Base-by-base conservation (phyloP, 2,888 invertebrate species). In the Aquatica leii region DNA sequence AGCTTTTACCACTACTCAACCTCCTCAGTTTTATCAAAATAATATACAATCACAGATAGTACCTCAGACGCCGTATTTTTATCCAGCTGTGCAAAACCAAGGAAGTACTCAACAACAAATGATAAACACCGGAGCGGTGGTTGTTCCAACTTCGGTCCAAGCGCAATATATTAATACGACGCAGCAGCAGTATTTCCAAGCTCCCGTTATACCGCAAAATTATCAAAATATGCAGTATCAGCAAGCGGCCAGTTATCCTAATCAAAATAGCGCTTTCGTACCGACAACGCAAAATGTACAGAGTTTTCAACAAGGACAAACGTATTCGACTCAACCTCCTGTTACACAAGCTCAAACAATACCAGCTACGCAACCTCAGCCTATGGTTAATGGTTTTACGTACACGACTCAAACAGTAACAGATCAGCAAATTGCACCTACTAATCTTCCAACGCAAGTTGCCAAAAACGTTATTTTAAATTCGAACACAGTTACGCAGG, bases 261-360 rank as follows among this genome's bases (percentile, higher is more conserved):
- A 79, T 60, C 79, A 77, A 64, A 75, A 73, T 62, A 80, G 81
- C 66, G 81, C 81, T 1, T 82, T 82, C 68, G 80, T 81, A 9
- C 78, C 81, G 14, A 80, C 81, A 15, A 77, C 78, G n/a, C 80
- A 80, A 68, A 74, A 73, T 11, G 72, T 79, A 24, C 70, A 72
- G 46, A 66, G 65, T 51, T 80, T 81, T 65, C 81, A 80, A 66
- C 81, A 80, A 58, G 78, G 79, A 51, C 82, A 82, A 66, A 79
- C 79, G 5, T 82, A 80, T 63, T 77, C 79, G 5, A 76, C 78
- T 1, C 78, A 76, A 62, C 73, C 78, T 0, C 75, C 71, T 20
- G 73, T 76, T 12, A 71, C 76, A 1, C 77, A 78, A 60, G 67
- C 46, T 2, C 65, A 66, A 55, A 34, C 60, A 1, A 57, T 56